Base-by-base conservation (phyloP, 2,888 invertebrate species). In the Rhagonycha fulva region DNA sequence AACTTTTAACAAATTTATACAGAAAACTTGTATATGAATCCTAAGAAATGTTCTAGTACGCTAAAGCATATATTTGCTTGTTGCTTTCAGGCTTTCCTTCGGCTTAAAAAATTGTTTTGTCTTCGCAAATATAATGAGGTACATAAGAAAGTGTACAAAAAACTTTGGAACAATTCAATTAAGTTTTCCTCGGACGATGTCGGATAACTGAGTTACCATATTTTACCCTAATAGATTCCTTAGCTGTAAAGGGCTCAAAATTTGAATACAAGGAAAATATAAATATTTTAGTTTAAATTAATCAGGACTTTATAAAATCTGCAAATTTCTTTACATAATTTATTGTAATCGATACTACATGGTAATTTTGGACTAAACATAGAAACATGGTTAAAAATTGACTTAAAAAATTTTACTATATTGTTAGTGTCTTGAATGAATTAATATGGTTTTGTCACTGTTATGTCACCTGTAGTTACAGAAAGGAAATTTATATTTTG, bases 81-180 rank as follows among this genome's bases (percentile, higher is more conserved):
- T 47, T 47, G 47, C 47, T 47, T 47, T 47, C n/a, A 47, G n/a
- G 47, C 23, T 74, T 77, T 76, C 68, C 70, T 73, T 26, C 28
- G 63, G 70, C 75, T 70, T 68, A 28, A 75, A 77, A 75, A 75
- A 72, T 74, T 72, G 74, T 77, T 72, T 76, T 74, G 72, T 74
- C 74, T 77, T 74, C 60, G 32, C 68, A 63, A 70, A 72, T 47
- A 77, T 75, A 76, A 76, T 72, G 76, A 76, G 70, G 72, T 75
- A 74, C 70, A 77, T 32, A 63, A 76, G 73, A 74, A 76, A 79
- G 75, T 72, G 69, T 75, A 76, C 75, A 77, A 74, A 75, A 79
- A 77, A 75, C 75, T 79, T 75, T 75, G 67, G 71, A 61, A 61
- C 75, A 80, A 80, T 80, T 80, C 72, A 78, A 78, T 79, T 77